Base-by-base conservation (phyloP, 1,140 invertebrate genomes). In the Nomia melanderi region DNA sequence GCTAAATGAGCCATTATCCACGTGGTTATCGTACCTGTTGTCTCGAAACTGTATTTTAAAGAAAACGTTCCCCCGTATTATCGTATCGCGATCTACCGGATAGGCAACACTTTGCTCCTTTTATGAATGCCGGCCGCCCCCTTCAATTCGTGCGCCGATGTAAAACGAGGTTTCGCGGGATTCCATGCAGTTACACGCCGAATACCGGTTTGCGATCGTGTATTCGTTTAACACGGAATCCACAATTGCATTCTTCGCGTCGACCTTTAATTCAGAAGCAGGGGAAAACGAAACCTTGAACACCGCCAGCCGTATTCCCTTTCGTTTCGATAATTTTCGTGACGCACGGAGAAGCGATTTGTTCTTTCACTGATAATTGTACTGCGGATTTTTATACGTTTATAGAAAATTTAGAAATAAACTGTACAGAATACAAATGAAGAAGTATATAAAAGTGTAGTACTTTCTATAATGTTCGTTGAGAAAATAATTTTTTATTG, bases 1-100 rank as follows among this genome's bases (percentile, higher is more conserved):
- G 36, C 29, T 75, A 36, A 75, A 75, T 25, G 63, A 59, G 23
- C 69, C 39, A 59, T 63, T 62, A 63, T 63, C n/a, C 70, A 59
- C 36, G 67, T 23, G 57, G 62, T 29, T 72, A 27, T 50, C 41
- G 17, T 72, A 47, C 23, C 56, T 14, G 57, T 62, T 62, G 29
- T 31, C 23, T 20, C 1, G 12, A n/a, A 33, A n/a, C 41, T 12
- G 25, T 57, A 36, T 33, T 31, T 57, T 27, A n/a, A 59, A 7
- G 39, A 1, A 56, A 60, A 47, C 31, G 33, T 44, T 50, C n/a
- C 29, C 12, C 17, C 5, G 2, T 3, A 3, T 33, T 60, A 71
- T 71, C 39, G 56, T 17, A n/a, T 6, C 20, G 12, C 11, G 12
- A 60, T 31, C 27, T 71, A 47, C 2, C 14, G 33, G 8, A 6